Evolutionary conservation across 1,140 invertebrate genomes (phyloP), one percentile per base, ranked within the genome.

Genomic region (Drosophila athabasca): DNA sequence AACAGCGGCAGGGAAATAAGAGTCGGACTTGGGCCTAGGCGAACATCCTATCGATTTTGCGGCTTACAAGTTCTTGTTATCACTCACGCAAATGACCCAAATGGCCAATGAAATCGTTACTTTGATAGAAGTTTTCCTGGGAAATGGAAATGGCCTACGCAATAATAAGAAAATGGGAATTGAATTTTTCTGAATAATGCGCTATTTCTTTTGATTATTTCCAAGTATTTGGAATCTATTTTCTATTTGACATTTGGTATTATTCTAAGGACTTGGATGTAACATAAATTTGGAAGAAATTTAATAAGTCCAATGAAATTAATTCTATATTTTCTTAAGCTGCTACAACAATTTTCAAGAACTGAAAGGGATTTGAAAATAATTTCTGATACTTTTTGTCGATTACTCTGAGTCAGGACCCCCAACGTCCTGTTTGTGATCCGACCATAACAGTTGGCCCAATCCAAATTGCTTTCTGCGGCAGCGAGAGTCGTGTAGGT

Each of bases 1-100:
- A 62, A 52, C 43, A 58, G 55, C 55, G 43, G 29, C 69, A 67
- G 53, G 44, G 50, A 78, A 67, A 76, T 79, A 62, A 75, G 70
- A 72, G 58, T 64, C 70, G 55, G 72, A 50, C 62, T 74, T 5
- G 11, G 43, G 57, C 9, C 60, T 49, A 41, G 61, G 41, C 58
- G 46, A 54, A 35, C 64, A 74, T 83, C 80, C 71, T 72, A 84
- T 84, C 80, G 80, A 79, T 83, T 84, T 75, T 64, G 52, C 39
- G 69, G 61, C 73, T 79, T 67, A 83, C 61, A 46, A 62, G 57
- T 52, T 66, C 75, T 64, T 62, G 70, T 59, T 76, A 76, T 84
- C 71, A 76, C 59, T 76, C 76, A 64, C 54, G 29, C 49, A 62
- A 77, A 77, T 69, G 65, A 35, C 13, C 44, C 41, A 61, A 80